These are phyloP conservation scores for Heterochromis multidens DNA, from an alignment of 2,113 vertebrate species.

Conservation along the genomic window DNA sequence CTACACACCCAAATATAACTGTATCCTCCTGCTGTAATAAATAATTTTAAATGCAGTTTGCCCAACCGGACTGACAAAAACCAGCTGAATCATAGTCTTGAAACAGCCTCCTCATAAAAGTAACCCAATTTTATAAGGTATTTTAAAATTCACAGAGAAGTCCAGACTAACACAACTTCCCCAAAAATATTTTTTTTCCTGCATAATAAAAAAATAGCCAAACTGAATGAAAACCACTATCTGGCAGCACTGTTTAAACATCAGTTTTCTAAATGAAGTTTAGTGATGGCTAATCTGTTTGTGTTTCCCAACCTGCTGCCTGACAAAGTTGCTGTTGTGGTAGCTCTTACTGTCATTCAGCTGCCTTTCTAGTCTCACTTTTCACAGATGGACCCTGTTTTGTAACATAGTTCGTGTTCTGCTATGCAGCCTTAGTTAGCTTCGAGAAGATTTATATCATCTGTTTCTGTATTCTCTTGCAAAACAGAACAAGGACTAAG, in stretches of 20 bases:
- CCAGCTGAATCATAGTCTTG: neutral
- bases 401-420: no score
- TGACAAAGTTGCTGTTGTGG: no score
- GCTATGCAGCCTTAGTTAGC: no score
- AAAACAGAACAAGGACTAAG: no score
- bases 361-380: no score
- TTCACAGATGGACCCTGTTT: no score
- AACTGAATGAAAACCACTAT: neutral
- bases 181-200: fast-evolving
- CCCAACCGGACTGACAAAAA: neutral
- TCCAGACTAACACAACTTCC: neutral
- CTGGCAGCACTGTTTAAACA: neutral
- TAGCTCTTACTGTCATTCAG: no score
- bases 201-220: neutral
- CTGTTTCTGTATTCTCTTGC: no score
- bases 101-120: neutral
- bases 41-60: neutral
- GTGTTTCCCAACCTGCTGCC: neutral
- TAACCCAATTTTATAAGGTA: neutral
- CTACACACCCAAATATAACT: neutral
- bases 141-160: neutral
- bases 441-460: no score
- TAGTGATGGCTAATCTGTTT: neutral
- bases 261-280: neutral
- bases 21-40: neutral